Conservation (phyloP, 2,888 invertebrate species). For the Caenorhabditis sp. region DNA sequence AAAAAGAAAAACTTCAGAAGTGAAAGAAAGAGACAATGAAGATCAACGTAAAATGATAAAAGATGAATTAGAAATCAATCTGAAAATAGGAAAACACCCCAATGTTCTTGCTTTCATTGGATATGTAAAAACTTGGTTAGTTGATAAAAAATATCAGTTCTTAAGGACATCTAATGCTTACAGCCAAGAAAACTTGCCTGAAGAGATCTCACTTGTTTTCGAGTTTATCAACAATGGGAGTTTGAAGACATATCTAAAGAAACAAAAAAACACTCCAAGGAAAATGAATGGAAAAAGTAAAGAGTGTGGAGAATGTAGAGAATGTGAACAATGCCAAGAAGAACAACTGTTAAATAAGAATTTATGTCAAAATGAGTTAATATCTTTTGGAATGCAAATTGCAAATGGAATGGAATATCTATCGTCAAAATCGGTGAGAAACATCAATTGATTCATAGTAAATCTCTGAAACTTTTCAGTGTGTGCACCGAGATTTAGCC, state of each 20-base stretch:
- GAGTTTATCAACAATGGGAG: conserved; percentile 66
- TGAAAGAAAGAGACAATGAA: too few relatives aligned
- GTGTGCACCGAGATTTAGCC: conserved; percentile 95
- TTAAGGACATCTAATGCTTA: too few relatives aligned
- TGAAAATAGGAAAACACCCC: conserved; percentile 38
- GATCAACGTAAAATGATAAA: neutral
- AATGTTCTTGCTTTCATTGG: conserved; percentile 68
- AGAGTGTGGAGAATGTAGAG: too few relatives aligned
- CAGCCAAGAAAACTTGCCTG: too few relatives aligned
- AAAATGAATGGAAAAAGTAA: neutral
- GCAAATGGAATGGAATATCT: conserved; percentile 98
- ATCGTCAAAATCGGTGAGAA: conserved; percentile 90
- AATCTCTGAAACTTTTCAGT: conserved; percentile 39
- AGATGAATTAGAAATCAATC: neutral
- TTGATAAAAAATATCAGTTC: too few relatives aligned
- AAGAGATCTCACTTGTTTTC: too few relatives aligned
- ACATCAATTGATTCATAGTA: too few relatives aligned
- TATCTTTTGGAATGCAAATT: conserved; percentile 96
- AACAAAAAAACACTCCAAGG: conserved; percentile 22
- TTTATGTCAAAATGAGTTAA: conserved; percentile 86
- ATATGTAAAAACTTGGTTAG: too few relatives aligned
- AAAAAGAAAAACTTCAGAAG: too few relatives aligned
- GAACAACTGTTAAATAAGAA: too few relatives aligned
- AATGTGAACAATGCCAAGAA: too few relatives aligned
- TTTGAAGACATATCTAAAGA: conserved; percentile 55